Evolutionary conservation across 2,888 invertebrate species (phyloP).

Genomic region (Latheticus oryzae): DNA sequence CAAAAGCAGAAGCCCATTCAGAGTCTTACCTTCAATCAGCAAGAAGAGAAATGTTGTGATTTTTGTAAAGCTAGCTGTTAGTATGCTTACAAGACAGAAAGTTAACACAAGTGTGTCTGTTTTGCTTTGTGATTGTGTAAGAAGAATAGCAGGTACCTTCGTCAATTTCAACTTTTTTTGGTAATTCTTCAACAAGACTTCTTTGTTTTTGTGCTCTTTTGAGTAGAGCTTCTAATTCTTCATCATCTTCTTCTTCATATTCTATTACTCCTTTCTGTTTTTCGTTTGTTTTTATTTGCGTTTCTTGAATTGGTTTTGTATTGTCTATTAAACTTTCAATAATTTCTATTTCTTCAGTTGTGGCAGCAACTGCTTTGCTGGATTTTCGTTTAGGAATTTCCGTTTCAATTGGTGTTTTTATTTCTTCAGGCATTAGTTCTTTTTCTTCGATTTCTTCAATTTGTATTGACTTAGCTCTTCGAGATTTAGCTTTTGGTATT

Average conservation of each 20-base stretch:
- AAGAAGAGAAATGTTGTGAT: not conserved
- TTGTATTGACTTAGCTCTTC: constrained; percentile 52
- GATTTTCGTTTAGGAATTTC: constrained; percentile 62
- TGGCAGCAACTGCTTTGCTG: constrained; percentile 48
- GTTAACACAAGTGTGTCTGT: constrained; percentile 18
- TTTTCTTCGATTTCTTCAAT: constrained; percentile 58
- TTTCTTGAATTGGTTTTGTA: constrained; percentile 42
- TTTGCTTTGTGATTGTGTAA: too few relatives aligned
- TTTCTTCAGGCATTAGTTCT: constrained; percentile 43
- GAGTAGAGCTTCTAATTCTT: constrained; percentile 73
- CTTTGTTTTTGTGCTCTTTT: constrained; percentile 76
- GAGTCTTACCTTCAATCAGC: constrained; percentile 3
- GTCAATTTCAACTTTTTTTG: constrained; percentile 62
- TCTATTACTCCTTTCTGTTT: constrained; percentile 58
- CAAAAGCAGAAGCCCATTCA: too few relatives aligned
- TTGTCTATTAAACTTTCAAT: constrained; percentile 45
- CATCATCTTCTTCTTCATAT: constrained; percentile 70
- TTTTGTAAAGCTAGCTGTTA: constrained; percentile 30
- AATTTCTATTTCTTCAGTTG: constrained; percentile 50
- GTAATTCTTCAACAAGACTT: constrained; percentile 77
- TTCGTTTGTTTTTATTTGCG: constrained; percentile 47
- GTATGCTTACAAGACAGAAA: constrained; percentile 7
- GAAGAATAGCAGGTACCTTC: constrained; percentile 41
- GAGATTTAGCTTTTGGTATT: constrained; percentile 47
- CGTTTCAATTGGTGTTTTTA: constrained; percentile 57